Evolutionary conservation across 2,113 vertebrate genomes (phyloP), one percentile per base, ranked within the genome.

Genomic region (Gymnogyps californianus): DNA sequence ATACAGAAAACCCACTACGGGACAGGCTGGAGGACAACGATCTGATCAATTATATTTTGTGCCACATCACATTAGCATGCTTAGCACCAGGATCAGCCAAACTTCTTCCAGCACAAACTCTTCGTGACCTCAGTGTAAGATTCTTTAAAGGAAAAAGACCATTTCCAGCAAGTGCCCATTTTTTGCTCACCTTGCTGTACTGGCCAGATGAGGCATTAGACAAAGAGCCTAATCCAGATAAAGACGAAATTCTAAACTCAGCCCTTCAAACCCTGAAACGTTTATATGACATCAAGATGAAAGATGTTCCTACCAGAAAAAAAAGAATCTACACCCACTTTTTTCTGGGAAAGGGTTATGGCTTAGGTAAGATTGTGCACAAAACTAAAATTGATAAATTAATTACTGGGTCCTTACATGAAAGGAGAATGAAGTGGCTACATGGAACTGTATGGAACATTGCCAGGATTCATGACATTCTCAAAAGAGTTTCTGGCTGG

Each of bases 171-270:
- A 97, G 91, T 61, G 98, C 98, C 32, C 32, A 98, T 47, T 99
- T 99, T 87, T 77, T 99, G 79, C 97, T 98, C 26, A 98, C 98
- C 10, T 90, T 99, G 70, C 82, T 99, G 1, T 98, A 98, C 91
- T 99, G 99, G 99, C 98, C 98, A 83, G 99, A 99, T 62, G 98
- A 98, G 36, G 78, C 96, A 40, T 59, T 98, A 88, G 97, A 85
- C 13, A 94, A 91, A 71, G 65, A 85, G 0, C 96, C 97, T 32
- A 98, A 92, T n/a, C 83, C 98, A 20, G 49, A 16, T 3, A 98
- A 99, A 90, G 98, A 98, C 28, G 91, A 97, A 55, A 98, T 96
- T 59, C 95, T 99, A 4, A 97, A 92, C 46, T 86, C 87, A 16
- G 98, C 98, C 31, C 93, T 98, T 92, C 97, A 98, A 71, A 96